Evolutionary conservation across 2,113 vertebrate genomes (phyloP).

Genomic region (Lipophrys pholis): DNA sequence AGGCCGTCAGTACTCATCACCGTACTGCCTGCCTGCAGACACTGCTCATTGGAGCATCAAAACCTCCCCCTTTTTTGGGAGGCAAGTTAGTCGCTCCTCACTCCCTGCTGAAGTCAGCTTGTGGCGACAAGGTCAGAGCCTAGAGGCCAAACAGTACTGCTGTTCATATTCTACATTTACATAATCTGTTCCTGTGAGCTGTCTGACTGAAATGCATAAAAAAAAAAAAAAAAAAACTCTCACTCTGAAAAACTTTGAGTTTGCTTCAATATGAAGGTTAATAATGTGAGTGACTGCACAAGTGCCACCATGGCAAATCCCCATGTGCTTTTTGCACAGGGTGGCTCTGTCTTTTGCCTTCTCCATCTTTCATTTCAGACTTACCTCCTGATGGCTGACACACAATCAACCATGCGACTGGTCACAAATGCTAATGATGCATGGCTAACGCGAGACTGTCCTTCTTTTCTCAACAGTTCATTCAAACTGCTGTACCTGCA

Average conservation of each 20-base stretch:
- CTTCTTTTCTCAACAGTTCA: slow-evolving; percentile 48
- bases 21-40: neutral
- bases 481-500: slow-evolving; percentile 59
- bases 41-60: neutral
- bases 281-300: neutral
- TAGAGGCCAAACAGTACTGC: neutral
- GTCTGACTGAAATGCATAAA: neutral
- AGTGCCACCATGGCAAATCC: slow-evolving; percentile 9
- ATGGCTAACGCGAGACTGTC: slow-evolving; percentile 50
- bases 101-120: neutral
- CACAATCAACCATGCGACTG: slow-evolving; percentile 50
- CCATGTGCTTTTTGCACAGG: neutral
- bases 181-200: neutral
- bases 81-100: too few species aligned
- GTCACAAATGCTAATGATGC: slow-evolving; percentile 65
- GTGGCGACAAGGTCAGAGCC: neutral
- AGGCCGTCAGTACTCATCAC: neutral
- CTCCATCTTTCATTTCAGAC: slow-evolving; percentile 1
- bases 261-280: neutral
- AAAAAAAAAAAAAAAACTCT: neutral
- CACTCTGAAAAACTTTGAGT: neutral
- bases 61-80: too few species aligned
- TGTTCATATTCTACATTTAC: neutral
- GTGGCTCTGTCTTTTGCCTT: slow-evolving; percentile 25
- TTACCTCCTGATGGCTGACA: slow-evolving; percentile 38